Evolutionary conservation across 2,888 invertebrate genomes (phyloP), one percentile per base, ranked within the genome.

Genomic region (Deilephila porcellus): DNA sequence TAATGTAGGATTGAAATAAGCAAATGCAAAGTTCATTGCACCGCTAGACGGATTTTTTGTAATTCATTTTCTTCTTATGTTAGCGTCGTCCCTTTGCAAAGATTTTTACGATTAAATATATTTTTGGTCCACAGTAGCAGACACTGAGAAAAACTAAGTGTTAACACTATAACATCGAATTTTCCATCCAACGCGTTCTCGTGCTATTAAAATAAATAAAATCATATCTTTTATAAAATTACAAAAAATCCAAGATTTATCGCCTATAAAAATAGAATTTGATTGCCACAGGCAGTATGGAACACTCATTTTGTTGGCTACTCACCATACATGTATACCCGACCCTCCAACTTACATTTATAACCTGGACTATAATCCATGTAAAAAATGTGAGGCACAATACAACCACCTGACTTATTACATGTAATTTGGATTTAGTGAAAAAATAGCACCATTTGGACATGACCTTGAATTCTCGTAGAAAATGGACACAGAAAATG

Each of bases 191-290:
- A 37, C 20, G 37, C 11, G 4, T 32, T 32, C 5, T 32, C 14
- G 14, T 45, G 45, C 45, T 52, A 52, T n/a, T 11, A n/a, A n/a
- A n/a, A n/a, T 67, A 17, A 17, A 17, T 5, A 52, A 67, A 67
- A 67, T 67, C 45, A 67, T 25, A 25, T 52, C 25, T 25, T 52
- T 25, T 52, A 67, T 67, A 20, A 52, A 67, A 67, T 52, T 52
- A 52, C 20, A 25, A 25, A 17, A n/a, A 52, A 67, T 4, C 52
- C 14, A 20, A 25, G 14, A 25, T 67, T 52, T 25, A 67, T 25
- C 20, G 45, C 17, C 3, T 67, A 67, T 45, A 45, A 67, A 67
- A 67, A 52, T 64, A 45, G 8, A 11, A 32, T 67, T 25, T 4
- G 8, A 45, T 45, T 20, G 37, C 8, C 14, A 67, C 37, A 4